Percentiles rank a stretch among this genome's conserved stretches.
Evolutionary conservation across 2,888 invertebrate species (phyloP).

Genomic region (Drosophila tanythrix): DNA sequence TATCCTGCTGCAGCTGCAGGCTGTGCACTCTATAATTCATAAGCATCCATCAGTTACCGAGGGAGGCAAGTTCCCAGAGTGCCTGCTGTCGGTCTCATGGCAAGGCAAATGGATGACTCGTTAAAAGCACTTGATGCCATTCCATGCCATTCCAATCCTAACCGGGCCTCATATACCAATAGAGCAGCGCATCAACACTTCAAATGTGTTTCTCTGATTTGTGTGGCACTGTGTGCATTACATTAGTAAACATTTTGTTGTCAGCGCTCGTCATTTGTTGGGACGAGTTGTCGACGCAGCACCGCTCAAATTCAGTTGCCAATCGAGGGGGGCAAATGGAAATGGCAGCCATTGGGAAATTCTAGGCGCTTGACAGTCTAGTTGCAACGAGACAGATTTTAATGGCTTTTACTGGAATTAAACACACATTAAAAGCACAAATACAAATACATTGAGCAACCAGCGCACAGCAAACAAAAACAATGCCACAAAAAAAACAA

Average conservation of each 20-base stretch:
- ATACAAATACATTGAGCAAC: conserved; percentile 6
- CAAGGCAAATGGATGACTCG: conserved; percentile 27
- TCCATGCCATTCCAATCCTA: conserved; percentile 12
- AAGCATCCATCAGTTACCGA: conserved; percentile 71
- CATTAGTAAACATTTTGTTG: conserved; percentile 80
- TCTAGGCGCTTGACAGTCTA: conserved; percentile 7
- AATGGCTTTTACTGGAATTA: conserved; percentile 72
- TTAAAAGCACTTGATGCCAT: conserved; percentile 32
- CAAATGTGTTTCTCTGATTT: conserved; percentile 31
- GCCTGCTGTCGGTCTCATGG: conserved; percentile 49
- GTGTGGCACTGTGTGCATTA: conserved; percentile 61
- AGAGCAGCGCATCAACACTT: conserved; percentile 29
- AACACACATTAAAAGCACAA: conserved; percentile 15
- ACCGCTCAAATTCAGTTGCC: conserved; percentile 7
- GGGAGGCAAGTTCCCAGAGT: conserved; percentile 22
- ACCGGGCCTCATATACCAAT: conserved; percentile 24
- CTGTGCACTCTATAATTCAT: conserved; percentile 71
- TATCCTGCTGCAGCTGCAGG: conserved; percentile 11
- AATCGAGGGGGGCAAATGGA: neutral
- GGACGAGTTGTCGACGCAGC: conserved; percentile 24
- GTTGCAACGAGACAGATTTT: conserved; percentile 34
- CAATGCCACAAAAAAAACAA: conserved; percentile 3
- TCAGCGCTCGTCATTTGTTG: conserved; percentile 71
- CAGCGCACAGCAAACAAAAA: conserved; percentile 9
- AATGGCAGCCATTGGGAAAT: neutral